Evolutionary conservation across 2,888 invertebrate species (phyloP).

Genomic region (Caenorhabditis sp.): DNA sequence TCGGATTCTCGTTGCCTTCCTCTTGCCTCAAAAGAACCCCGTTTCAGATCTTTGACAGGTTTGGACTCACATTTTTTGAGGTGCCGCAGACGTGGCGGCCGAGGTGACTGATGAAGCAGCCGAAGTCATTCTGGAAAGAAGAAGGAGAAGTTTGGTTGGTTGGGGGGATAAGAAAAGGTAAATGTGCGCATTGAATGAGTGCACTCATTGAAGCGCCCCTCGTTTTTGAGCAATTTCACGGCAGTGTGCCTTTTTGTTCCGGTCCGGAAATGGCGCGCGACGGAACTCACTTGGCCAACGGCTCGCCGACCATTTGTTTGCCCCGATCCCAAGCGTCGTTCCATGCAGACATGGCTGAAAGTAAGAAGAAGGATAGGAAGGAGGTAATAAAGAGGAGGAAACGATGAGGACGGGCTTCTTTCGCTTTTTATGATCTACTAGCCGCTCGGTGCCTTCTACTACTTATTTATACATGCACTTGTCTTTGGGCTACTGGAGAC

Average conservation of each 20-base stretch:
- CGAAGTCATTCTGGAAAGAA: constrained; percentile 52
- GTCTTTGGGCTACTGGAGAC: constrained; percentile 13
- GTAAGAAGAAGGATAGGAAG: neutral
- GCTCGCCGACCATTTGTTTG: constrained; percentile 72
- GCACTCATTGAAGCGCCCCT: constrained; percentile 11
- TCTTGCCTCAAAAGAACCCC: constrained; percentile 29
- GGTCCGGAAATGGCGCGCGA: constrained; percentile 29
- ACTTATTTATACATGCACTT: constrained; percentile 58
- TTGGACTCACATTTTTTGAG: constrained; percentile 33
- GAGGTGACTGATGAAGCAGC: constrained; percentile 36
- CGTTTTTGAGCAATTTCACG: constrained; percentile 40
- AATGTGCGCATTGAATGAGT: constrained; percentile 11
- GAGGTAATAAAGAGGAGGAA: constrained; percentile 46
- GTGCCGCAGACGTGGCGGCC: constrained; percentile 13
- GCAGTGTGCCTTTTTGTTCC: constrained; percentile 45
- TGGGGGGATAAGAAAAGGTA: constrained; percentile 1
- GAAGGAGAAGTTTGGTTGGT: neutral
- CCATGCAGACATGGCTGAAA: constrained; percentile 38
- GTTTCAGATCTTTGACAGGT: neutral
- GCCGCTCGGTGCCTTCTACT: constrained; percentile 6
- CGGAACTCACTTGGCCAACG: constrained; percentile 68
- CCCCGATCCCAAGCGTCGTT: constrained; percentile 70
- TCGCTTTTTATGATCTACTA: constrained; percentile 52
- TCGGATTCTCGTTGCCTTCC: constrained; percentile 47
- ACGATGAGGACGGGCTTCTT: constrained; percentile 33